Base-by-base conservation (phyloP, 2,113 vertebrate genomes). In the Spilogale gracilis region DNA sequence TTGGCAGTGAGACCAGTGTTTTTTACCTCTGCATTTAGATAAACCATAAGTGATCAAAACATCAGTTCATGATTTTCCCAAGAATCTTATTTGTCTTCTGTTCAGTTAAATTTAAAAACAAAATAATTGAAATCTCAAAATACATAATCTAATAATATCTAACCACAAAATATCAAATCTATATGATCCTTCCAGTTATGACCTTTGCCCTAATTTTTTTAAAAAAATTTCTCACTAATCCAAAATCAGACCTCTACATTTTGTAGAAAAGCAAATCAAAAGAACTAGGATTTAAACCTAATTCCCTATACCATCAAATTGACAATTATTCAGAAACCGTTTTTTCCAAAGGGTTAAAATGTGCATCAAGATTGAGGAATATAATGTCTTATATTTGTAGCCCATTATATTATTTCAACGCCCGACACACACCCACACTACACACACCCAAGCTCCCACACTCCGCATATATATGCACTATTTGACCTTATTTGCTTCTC, bases 21-120 rank as follows among this genome's bases (percentile, higher is more conserved):
- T 7, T 58, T 87, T 89, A 48, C 67, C 48, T 88, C 32, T 85
- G 50, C 65, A 38, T 20, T 79, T 71, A 85, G n/a, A 83, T 6
- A 80, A 7, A 50, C 0, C 50, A 45, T 48, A 91, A 38, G 38
- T 65, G 7, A 3, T 52, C 9, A 43, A 79, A 7, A 21, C 5
- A 93, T 9, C 23, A 11, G 2, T 61, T 48, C 60, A 52, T 67
- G n/a, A 8, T 8, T 88, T 93, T 74, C 50, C 25, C 9, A 69
- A 86, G 38, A 93, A 7, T 52, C 50, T 67, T 61, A 58, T n/a
- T 67, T 88, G 17, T 61, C 25, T 94, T 85, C 23, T 83, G 74
- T 63, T 88, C 10, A 89, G 25, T 76, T 74, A 97, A 79, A 83
- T 65, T 80, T n/a, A 38, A 94, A 94, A 91, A 52, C 3, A 73